Evolutionary conservation across 1,140 invertebrate species (phyloP), one percentile per base, ranked within the genome.

Genomic region (Linepithema humile): DNA sequence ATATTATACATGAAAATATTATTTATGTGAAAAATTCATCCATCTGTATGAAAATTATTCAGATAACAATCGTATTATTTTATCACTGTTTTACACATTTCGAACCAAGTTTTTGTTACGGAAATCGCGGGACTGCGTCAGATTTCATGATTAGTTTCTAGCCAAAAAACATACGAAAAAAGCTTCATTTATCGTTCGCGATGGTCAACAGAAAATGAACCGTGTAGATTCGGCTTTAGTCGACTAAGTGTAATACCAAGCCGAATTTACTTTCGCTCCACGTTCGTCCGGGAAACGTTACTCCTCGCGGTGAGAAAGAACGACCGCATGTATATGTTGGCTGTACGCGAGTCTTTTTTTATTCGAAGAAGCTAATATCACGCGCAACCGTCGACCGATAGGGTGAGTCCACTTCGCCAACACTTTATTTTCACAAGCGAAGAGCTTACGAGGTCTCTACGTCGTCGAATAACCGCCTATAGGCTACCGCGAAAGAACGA

Each of bases 391-490:
- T n/a, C 40, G 26, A 1, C 0, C 23, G 15, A 23, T 23, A 23
- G 26, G 9, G 32, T 40, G 64, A 67, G 35, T 80, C 65, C 75
- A 57, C 75, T 80, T 80, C 26, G 75, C 75, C 65, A 35, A 80
- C 64, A 38, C 75, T 87, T 87, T 87, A 86, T 87, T 87, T 86
- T 83, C 69, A n/a, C 69, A 69, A 86, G 70, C 77, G 38, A 17
- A 55, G 55, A 53, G 55, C 43, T 72, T 77, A 70, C 75, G 75
- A 69, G 48, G 64, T 70, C 64, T 80, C 64, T 80, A 82, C 78
- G 60, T 74, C 67, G 57, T 73, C 78, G 78, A 74, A 82, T 45
- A 57, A 15, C 69, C 60, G 75, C 77, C 77, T 82, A 82, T 83
- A 69, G 84, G 2, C 48, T 57, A 38, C 50, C 50, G 35, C 55